Evolutionary conservation across 2,113 vertebrate species (phyloP), one percentile per base, ranked within the genome.

Genomic region (Nerophis ophidion): DNA sequence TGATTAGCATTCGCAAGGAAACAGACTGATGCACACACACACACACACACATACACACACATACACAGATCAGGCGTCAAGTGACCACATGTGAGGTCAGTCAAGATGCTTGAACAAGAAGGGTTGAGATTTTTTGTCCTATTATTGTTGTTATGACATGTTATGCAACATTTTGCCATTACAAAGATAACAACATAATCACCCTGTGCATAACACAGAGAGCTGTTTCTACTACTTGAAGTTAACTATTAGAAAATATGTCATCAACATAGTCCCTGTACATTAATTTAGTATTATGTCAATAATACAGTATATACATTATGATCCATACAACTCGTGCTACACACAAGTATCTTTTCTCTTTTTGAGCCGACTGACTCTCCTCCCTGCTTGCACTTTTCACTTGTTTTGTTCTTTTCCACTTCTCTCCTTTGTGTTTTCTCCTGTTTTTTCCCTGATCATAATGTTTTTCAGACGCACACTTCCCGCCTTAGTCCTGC

Each of bases 1-100:
- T 92, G 91, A 91, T 93, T 92, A 93, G 87, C 89, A 92, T 92
- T 91, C 87, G 86, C 88, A 90, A 83, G 85, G 89, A 88, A 91
- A 86, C 90, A 78, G 65, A 60, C 52, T 8, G 19, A 63, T 36
- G 52, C 56, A 49, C 73, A 57, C 60, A 44, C 62, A 35, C 11
- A 3, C 45, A 44, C 70, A 34, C 67, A n/a, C 51, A 45, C 68
- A 61, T 66, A 48, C 73, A 68, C 15, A 34, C 44, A 48, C 77
- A 68, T 9, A 34, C 44, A 48, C 77, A 79, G 70, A 80, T 70
- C 71, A 62, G 69, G 67, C 77, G 63, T 82, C 71, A 83, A 85
- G 81, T 84, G 82, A 83, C 67, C 77, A 77, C 12, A 7, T 47
- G 53, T 71, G 76, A 79, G 77, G 86, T 85, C 75, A 12, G 64